Conservation (phyloP, 2,888 invertebrate genomes). For the Odontocolon sp. region DNA sequence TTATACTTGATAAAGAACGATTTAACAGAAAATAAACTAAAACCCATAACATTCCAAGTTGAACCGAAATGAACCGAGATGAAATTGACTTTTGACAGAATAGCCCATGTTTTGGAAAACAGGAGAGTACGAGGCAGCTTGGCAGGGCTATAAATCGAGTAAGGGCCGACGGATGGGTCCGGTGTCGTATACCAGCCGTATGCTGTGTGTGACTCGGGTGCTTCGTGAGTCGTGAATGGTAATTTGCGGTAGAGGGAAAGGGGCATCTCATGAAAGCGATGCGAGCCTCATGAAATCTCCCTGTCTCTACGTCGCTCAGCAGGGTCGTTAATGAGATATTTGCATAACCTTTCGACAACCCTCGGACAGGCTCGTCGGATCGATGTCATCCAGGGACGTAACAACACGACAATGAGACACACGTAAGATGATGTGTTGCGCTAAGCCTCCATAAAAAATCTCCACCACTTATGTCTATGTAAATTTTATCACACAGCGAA, state of each 20-base stretch:
- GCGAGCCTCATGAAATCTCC: slow-evolving; percentile 33
- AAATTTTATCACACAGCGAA: slow-evolving; percentile 75
- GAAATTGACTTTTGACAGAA: not conserved
- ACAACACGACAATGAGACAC: slow-evolving; percentile 67
- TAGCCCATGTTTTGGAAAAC: not conserved
- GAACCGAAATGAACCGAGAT: no score
- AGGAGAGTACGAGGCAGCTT: not conserved
- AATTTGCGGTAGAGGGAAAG: slow-evolving; percentile 43
- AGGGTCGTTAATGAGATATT: slow-evolving; percentile 73
- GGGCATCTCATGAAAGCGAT: slow-evolving; percentile 26
- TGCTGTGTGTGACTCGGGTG: slow-evolving; percentile 40
- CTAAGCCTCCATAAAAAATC: slow-evolving; percentile 69
- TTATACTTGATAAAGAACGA: not conserved
- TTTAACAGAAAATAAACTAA: no score
- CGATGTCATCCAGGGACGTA: slow-evolving; percentile 64
- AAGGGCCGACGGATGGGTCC: slow-evolving; percentile 34
- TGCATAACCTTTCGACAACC: slow-evolving; percentile 71
- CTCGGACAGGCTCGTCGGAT: slow-evolving; percentile 53
- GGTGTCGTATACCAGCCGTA: slow-evolving; percentile 30
- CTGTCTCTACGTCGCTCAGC: slow-evolving; percentile 42
- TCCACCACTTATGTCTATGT: slow-evolving; percentile 74
- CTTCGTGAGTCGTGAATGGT: slow-evolving; percentile 35
- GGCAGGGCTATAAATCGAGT: slow-evolving; percentile 39
- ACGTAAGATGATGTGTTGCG: slow-evolving; percentile 33
- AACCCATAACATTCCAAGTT: not conserved